These are phyloP conservation scores for Xylocampa areola DNA, from an alignment of 2,888 invertebrate species.

Conservation along the genomic window DNA sequence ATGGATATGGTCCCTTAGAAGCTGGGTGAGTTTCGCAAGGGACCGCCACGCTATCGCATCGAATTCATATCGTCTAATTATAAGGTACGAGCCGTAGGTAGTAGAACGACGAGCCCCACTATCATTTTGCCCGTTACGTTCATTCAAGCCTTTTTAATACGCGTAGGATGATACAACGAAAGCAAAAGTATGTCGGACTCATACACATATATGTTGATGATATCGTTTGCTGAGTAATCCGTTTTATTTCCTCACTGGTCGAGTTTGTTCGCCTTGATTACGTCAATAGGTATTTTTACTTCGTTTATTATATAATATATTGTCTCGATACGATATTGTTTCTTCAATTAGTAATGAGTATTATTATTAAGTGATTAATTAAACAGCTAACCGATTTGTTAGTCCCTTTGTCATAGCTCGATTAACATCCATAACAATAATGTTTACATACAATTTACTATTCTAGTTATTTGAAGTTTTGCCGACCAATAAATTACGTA, in stretches of 20 bases:
- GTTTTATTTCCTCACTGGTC: conserved; percentile 19
- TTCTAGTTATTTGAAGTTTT: conserved; percentile 41
- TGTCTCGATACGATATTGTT: conserved; percentile 7
- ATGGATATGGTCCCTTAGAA: conserved; percentile 80
- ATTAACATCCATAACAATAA: conserved; percentile 35
- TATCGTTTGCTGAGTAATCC: conserved; percentile 32
- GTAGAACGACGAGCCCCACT: conserved; percentile 64
- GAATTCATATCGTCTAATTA: conserved; percentile 89
- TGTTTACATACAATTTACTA: conserved; percentile 28
- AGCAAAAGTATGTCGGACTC: conserved; percentile 30
- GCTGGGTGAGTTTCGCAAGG: conserved; percentile 85
- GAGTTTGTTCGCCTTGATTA: conserved; percentile 15
- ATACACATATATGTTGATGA: conserved; percentile 12
- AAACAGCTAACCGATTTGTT: not conserved
- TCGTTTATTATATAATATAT: conserved; percentile 13
- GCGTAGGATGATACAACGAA: conserved; percentile 44
- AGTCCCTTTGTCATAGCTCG: conserved; percentile 16
- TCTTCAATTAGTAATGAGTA: conserved; percentile 5
- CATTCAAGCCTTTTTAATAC: conserved; percentile 55
- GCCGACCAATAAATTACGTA: conserved; percentile 44
- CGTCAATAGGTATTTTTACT: conserved; percentile 20
- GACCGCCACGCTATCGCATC: conserved; percentile 84
- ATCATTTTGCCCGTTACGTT: conserved; percentile 64
- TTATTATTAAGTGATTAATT: conserved; percentile 9
- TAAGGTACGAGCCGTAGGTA: conserved; percentile 78